phyloP scores from a whole-genome alignment of 1,140 invertebrate species.

The Micrasema longulum region DNA sequence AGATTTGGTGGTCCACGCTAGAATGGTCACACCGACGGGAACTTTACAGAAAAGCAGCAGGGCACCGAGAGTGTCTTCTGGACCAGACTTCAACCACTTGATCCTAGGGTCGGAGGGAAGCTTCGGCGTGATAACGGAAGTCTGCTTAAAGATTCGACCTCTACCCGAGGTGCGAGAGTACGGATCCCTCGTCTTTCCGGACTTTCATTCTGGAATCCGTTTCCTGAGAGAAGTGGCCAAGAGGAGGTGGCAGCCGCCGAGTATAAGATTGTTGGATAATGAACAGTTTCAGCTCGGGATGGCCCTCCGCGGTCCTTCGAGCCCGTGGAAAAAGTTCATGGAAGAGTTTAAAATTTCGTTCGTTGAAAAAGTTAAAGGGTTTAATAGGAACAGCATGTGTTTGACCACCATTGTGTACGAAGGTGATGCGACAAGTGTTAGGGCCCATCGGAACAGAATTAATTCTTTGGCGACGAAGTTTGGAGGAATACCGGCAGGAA shows the following conservation, averaged over 20 bases:
- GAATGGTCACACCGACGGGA: conserved; percentile 75
- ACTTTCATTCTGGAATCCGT: conserved; percentile 75
- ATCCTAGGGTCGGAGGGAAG: conserved; percentile 82
- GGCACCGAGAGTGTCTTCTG: conserved; percentile 74
- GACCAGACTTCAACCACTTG: conserved; percentile 80
- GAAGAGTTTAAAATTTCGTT: conserved; percentile 77
- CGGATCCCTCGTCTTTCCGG: conserved; percentile 78
- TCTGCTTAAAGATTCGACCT: conserved; percentile 78
- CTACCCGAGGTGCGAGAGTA: conserved; percentile 74
- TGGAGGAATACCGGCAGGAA: conserved; percentile 73
- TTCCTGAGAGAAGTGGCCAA: conserved; percentile 71
- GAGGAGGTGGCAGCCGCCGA: conserved; percentile 77
- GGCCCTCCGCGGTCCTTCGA: conserved; percentile 71
- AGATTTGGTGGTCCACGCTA: conserved; percentile 76
- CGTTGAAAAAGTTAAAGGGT: conserved; percentile 76
- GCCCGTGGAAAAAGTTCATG: conserved; percentile 66
- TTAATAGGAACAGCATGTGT: conserved; percentile 72
- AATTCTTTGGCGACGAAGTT: conserved; percentile 69
- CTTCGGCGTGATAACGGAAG: conserved; percentile 79
- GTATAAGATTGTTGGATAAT: conserved; percentile 79
- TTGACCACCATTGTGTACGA: conserved; percentile 80
- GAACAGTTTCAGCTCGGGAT: conserved; percentile 80
- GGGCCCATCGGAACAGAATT: conserved; percentile 72
- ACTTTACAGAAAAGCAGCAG: conserved; percentile 72
- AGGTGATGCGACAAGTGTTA: conserved; percentile 70